Evolutionary conservation across 2,797 vertebrate species (phyloP).

Genomic region (Amblyopsis hoosieri): DNA sequence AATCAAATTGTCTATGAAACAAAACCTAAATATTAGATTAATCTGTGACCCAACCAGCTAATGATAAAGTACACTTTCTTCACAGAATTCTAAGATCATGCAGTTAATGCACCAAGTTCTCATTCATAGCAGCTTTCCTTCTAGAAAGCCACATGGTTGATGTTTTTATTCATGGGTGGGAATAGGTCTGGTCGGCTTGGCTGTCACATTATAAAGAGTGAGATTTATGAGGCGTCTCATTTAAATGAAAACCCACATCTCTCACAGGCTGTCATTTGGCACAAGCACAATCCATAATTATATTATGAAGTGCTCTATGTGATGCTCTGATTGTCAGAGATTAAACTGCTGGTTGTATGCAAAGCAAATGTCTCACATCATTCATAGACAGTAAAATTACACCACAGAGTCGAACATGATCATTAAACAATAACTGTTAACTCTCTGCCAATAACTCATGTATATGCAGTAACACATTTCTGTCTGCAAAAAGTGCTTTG

Average conservation of each 20-base stretch:
- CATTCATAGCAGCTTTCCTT: neutral
- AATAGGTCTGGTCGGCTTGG: neutral
- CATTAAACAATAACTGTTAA: conserved; percentile 2
- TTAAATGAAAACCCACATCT: conserved; percentile 37
- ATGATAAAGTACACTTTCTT: too few species aligned
- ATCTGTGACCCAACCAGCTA: too few species aligned
- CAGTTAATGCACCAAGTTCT: neutral
- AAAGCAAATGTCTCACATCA: conserved; percentile 26
- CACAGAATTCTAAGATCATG: neutral
- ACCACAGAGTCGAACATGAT: conserved; percentile 5
- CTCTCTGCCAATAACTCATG: neutral
- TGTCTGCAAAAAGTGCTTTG: neutral
- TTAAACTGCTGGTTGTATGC: conserved; percentile 4
- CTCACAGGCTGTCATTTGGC: conserved; percentile 49
- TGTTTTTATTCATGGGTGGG: conserved; percentile 10
- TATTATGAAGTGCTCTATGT: conserved; percentile 27
- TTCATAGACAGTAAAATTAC: conserved; percentile 37
- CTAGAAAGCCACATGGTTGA: conserved; percentile 15
- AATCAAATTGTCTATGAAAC: conserved; percentile 15
- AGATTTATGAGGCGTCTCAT: conserved; percentile 31
- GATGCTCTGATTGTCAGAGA: conserved; percentile 7
- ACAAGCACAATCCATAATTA: conserved; percentile 53
- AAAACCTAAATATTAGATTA: conserved; percentile 6
- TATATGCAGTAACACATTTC: neutral
- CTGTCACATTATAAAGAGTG: conserved; percentile 28